Evolutionary conservation across 2,888 invertebrate species (phyloP).

Genomic region (Exephanes ischioxanthus): DNA sequence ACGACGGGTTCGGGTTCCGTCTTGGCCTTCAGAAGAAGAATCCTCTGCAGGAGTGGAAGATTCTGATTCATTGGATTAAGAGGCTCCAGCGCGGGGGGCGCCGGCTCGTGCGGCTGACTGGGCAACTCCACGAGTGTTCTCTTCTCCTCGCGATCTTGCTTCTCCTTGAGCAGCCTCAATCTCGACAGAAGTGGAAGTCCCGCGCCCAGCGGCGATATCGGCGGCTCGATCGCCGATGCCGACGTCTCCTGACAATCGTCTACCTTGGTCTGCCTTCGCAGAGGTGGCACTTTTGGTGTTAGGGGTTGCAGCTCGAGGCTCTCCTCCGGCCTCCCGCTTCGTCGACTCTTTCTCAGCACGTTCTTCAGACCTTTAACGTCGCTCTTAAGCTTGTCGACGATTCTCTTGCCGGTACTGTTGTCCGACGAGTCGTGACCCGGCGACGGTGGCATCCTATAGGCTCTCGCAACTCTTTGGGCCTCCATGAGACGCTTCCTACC

Average conservation of each 20-base stretch:
- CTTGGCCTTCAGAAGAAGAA: conserved; percentile 91
- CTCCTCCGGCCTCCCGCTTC: conserved; percentile 86
- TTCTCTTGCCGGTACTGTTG: conserved; percentile 90
- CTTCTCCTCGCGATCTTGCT: conserved; percentile 88
- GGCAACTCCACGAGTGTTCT: conserved; percentile 77
- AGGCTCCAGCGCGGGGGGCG: conserved; percentile 66
- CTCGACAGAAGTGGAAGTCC: conserved; percentile 93
- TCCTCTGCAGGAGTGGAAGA: conserved; percentile 91
- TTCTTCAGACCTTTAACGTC: conserved; percentile 92
- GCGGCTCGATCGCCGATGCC: conserved; percentile 87
- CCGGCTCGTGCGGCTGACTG: conserved; percentile 62
- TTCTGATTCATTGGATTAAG: conserved; percentile 76
- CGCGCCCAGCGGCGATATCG: conserved; percentile 92
- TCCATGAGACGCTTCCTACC: conserved; percentile 95
- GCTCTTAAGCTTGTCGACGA: conserved; percentile 93
- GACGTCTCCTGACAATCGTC: conserved; percentile 82
- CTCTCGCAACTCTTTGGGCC: conserved; percentile 86
- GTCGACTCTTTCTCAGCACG: conserved; percentile 86
- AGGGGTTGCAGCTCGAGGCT: conserved; percentile 90
- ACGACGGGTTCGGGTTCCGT: conserved; percentile 86
- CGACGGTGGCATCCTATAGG: conserved; percentile 89
- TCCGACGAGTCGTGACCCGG: conserved; percentile 88
- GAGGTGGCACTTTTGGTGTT: conserved; percentile 83
- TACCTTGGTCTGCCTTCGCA: conserved; percentile 85
- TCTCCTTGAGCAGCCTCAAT: conserved; percentile 93